Evolutionary conservation across 1,140 invertebrate genomes (phyloP).

Genomic region (Harpegnathos saltator): DNA sequence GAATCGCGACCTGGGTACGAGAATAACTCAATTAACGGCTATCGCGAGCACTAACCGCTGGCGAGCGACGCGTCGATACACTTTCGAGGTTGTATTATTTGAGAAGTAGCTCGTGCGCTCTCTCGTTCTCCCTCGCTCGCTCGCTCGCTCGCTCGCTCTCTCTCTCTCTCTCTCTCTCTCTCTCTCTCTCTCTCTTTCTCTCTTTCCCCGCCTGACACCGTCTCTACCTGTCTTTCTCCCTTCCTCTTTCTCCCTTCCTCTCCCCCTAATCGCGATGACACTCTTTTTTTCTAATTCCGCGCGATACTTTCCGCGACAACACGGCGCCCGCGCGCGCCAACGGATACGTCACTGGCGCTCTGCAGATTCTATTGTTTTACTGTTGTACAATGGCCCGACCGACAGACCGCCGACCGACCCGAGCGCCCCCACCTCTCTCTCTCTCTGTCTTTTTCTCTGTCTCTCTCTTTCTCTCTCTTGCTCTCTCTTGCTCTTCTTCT

Average conservation of each 20-base stretch:
- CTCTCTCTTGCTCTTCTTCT: constrained; percentile 8
- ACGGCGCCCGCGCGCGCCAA: constrained; percentile 30
- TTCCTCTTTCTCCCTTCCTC: neutral
- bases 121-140: neutral
- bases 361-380: constrained; percentile 84
- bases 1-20: neutral
- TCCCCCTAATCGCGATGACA: constrained; percentile 4
- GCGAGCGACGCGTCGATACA: neutral
- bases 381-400: constrained; percentile 80
- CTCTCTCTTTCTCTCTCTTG: neutral
- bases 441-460: neutral
- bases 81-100: neutral
- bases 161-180: neutral
- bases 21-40: constrained; percentile 13
- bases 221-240: neutral
- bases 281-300: neutral
- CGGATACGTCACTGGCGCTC: constrained; percentile 71
- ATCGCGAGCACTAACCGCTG: neutral
- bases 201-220: too few species aligned
- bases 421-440: constrained; percentile 77
- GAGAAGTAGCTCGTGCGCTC: constrained; percentile 14
- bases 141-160: neutral
- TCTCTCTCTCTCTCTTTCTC: neutral
- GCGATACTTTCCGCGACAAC: constrained; percentile 16
- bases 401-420: constrained; percentile 82